A percentile compares a stretch with the other conserved stretches of the same genome.
phyloP scores from a whole-genome alignment of 2,113 vertebrate species.

The Mionectes macconnelli region DNA sequence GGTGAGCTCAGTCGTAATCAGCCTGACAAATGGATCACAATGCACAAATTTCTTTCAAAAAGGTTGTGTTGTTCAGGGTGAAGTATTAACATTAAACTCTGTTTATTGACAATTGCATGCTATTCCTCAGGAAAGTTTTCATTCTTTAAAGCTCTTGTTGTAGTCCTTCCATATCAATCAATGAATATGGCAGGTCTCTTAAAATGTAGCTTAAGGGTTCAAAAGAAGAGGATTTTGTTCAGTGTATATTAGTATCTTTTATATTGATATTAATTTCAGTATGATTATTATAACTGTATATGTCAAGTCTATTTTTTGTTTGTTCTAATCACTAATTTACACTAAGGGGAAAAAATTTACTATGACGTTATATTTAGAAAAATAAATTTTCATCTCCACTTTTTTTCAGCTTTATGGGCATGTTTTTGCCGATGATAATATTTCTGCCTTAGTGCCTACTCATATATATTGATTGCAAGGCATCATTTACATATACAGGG shows the following conservation, averaged over 20 bases:
- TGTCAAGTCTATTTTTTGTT: background rate
- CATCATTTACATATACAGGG: background rate
- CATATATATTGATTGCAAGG: slow-evolving; percentile 6
- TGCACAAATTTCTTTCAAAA: background rate
- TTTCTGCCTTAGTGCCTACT: background rate
- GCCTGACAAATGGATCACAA: background rate
- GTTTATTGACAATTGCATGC: background rate
- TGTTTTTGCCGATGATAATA: background rate
- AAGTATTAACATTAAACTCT: background rate
- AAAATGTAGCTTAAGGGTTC: background rate
- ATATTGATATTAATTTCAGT: background rate
- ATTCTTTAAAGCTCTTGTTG: background rate
- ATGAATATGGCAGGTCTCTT: background rate
- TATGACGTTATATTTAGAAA: background rate
- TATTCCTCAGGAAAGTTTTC: background rate
- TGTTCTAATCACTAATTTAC: background rate
- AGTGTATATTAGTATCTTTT: background rate
- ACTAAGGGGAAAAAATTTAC: background rate
- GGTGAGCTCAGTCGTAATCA: background rate
- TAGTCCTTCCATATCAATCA: background rate
- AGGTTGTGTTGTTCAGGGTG: background rate
- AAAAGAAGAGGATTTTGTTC: background rate
- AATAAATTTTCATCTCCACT: background rate
- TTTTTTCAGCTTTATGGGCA: background rate
- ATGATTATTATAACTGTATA: background rate